These are phyloP conservation scores for Neopelma chrysocephalum DNA, from an alignment of 2,797 vertebrate genomes.

Conservation along the genomic window DNA sequence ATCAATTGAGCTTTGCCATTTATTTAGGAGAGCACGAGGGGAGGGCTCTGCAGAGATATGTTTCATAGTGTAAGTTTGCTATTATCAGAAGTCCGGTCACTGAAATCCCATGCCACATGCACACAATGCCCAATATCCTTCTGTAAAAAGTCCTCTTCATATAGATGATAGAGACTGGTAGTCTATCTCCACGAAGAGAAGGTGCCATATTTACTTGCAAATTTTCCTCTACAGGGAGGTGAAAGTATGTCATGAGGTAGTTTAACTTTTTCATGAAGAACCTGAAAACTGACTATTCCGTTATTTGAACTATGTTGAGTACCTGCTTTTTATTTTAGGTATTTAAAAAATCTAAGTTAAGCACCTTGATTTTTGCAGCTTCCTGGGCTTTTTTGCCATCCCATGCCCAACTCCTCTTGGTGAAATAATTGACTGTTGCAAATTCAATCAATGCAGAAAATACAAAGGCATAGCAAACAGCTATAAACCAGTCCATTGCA, in stretches of 20 bases:
- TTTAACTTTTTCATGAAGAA: not conserved
- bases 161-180: not conserved
- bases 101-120: not conserved
- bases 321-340: not conserved
- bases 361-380: constrained; percentile 93
- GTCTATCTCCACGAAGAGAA: not conserved
- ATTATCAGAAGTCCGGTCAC: not conserved
- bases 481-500: constrained; percentile 99
- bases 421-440: constrained; percentile 98
- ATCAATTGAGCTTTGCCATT: not conserved
- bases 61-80: not conserved
- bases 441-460: constrained; percentile 98
- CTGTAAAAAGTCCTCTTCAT: not conserved
- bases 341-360: not conserved
- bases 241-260: not conserved
- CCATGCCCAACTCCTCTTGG: constrained; percentile 98
- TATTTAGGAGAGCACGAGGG: not conserved
- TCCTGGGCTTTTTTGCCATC: constrained; percentile 96
- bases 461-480: constrained; percentile 95
- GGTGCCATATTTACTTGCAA: not conserved
- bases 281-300: not conserved
- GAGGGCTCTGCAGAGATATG: not conserved
- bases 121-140: not conserved
- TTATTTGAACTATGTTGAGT: not conserved
- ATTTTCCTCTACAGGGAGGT: not conserved